Evolutionary conservation across 2,797 vertebrate genomes (phyloP).

Genomic region (Poecile montanus): DNA sequence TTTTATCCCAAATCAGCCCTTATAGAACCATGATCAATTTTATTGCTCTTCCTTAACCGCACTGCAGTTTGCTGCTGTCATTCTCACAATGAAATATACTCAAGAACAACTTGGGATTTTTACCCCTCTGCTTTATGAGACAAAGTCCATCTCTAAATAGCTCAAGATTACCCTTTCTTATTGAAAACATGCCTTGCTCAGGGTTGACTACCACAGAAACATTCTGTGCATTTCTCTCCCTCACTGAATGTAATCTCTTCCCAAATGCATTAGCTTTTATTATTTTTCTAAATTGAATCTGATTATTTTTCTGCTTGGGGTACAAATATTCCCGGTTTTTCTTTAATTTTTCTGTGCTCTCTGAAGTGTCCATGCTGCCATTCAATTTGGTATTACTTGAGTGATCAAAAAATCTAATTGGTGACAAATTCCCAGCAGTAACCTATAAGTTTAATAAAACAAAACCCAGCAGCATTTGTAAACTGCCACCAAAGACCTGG

Average conservation of each 20-base stretch:
- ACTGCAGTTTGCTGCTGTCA: background rate
- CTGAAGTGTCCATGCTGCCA: background rate
- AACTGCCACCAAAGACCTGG: background rate
- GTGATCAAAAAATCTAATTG: background rate
- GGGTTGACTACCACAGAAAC: background rate
- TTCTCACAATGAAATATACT: background rate
- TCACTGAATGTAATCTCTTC: constrained; percentile 22
- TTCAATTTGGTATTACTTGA: background rate
- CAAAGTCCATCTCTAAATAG: background rate
- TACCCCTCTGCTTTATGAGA: background rate
- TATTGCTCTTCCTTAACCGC: background rate
- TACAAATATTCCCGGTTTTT: background rate
- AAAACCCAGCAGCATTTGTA: background rate
- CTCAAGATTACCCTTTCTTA: background rate
- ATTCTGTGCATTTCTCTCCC: background rate
- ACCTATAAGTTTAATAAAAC: background rate
- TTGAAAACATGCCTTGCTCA: background rate
- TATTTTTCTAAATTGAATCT: constrained; percentile 53
- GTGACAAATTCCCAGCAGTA: constrained; percentile 25
- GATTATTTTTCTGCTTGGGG: constrained; percentile 14
- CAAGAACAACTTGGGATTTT: background rate
- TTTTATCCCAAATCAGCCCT: background rate
- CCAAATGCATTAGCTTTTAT: constrained; percentile 51
- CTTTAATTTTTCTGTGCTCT: background rate
- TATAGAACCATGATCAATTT: background rate